phyloP scores from a whole-genome alignment of 2,113 vertebrate species.

The Syngnathus typhle region DNA sequence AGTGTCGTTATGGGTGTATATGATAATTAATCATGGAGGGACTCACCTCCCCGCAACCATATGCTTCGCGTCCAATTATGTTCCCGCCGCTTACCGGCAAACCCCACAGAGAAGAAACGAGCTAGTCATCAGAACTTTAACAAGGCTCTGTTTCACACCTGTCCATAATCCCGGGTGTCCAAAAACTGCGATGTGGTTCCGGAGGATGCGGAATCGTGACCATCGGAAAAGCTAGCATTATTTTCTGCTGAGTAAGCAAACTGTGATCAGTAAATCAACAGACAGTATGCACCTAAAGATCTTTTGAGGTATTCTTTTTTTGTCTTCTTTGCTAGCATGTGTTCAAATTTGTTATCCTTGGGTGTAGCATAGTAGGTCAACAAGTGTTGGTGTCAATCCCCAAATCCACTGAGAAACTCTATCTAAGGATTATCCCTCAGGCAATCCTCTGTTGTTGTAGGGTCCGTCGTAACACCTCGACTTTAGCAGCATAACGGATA shows the following conservation, averaged over 20 bases:
- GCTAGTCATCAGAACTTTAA: conserved; percentile 52
- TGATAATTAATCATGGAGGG: conserved; percentile 50
- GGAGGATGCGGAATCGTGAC: background rate
- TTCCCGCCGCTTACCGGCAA: conserved; percentile 38
- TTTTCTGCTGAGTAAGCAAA: no score
- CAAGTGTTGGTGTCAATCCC: background rate
- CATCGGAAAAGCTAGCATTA: no score
- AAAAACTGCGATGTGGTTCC: no score
- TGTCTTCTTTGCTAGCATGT: no score
- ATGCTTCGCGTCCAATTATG: conserved; percentile 60
- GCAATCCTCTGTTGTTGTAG: background rate
- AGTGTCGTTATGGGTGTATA: conserved; percentile 25
- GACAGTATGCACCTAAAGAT: no score
- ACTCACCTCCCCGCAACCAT: conserved; percentile 49
- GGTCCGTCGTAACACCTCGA: background rate
- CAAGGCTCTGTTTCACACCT: conserved; percentile 20
- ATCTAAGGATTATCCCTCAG: background rate
- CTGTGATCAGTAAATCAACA: no score
- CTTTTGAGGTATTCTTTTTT: no score
- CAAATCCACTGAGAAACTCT: background rate
- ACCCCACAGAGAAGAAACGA: conserved; percentile 45
- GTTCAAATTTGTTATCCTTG: no score
- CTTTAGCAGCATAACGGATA: background rate
- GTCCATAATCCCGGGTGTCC: background rate
- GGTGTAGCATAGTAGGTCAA: background rate